Conservation (phyloP, 2,888 invertebrate species). For the Andrena fulva region DNA sequence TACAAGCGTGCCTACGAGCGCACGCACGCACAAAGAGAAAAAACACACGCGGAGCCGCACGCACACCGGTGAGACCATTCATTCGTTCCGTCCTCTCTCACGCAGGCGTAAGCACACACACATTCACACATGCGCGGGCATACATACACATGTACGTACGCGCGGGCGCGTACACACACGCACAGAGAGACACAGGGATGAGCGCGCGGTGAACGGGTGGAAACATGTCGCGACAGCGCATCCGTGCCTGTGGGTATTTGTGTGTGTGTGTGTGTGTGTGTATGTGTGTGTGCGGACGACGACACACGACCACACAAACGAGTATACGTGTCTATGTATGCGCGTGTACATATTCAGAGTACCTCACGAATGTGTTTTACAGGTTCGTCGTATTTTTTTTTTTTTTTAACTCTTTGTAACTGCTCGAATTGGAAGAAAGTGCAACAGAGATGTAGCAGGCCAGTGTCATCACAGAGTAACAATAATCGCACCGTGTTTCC, state of each 20-base stretch:
- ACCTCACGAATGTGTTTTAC: slow-evolving; percentile 78
- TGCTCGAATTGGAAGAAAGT: slow-evolving; percentile 70
- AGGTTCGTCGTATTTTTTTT: slow-evolving; percentile 45
- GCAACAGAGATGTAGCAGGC: slow-evolving; percentile 67
- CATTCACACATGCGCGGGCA: slow-evolving; percentile 59
- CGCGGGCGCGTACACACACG: slow-evolving; percentile 24
- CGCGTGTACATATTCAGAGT: slow-evolving; percentile 79
- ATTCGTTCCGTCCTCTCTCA: slow-evolving; percentile 13
- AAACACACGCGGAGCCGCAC: slow-evolving; percentile 58
- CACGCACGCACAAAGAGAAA: slow-evolving; percentile 65
- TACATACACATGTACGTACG: slow-evolving; percentile 62
- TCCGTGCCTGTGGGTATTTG: not conserved
- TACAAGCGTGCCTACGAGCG: slow-evolving; percentile 73
- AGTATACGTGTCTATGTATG: slow-evolving; percentile 74
- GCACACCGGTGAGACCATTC: slow-evolving; percentile 50
- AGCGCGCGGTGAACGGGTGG: too few species aligned
- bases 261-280: not conserved
- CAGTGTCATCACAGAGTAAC: slow-evolving; percentile 67
- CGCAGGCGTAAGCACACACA: slow-evolving; percentile 49
- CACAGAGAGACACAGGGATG: not conserved
- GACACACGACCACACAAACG: slow-evolving; percentile 52
- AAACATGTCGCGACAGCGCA: too few species aligned
- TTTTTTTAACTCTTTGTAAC: slow-evolving; percentile 64
- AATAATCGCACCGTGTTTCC: slow-evolving; percentile 29
- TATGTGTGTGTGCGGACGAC: slow-evolving; percentile 46